phyloP scores from a whole-genome alignment of 2,113 vertebrate genomes.

The Myxocyprinus asiaticus region DNA sequence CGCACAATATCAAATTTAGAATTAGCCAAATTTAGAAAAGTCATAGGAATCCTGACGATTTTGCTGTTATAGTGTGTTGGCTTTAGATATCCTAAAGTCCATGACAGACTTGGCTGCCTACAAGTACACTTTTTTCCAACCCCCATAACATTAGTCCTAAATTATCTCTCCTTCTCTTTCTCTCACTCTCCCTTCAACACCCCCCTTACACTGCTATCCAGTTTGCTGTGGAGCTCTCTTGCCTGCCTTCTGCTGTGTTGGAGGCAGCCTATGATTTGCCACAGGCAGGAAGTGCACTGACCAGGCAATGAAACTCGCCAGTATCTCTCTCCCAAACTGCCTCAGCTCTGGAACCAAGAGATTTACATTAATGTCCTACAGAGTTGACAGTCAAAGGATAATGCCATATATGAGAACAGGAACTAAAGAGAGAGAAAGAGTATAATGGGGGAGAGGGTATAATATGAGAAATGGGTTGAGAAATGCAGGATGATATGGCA shows the following conservation, averaged over 20 bases:
- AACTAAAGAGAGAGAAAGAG: not conserved
- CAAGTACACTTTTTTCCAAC: slow-evolving; percentile 39
- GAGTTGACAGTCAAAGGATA: slow-evolving; percentile 15
- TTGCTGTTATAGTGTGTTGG: not conserved
- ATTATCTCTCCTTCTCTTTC: not conserved
- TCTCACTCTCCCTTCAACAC: not conserved
- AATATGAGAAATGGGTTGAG: not conserved
- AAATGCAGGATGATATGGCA: not conserved
- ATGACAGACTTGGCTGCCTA: slow-evolving; percentile 42
- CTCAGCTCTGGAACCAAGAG: slow-evolving; percentile 10
- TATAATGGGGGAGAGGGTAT: not conserved
- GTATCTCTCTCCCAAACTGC: slow-evolving; percentile 24
- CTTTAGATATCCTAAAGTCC: slow-evolving; percentile 39
- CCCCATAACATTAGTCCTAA: slow-evolving; percentile 28
- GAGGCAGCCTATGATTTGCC: slow-evolving; percentile 47
- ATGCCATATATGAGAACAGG: slow-evolving; percentile 4
- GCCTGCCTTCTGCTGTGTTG: slow-evolving; percentile 39
- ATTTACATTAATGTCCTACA: slow-evolving; percentile 30
- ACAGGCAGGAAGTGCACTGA: slow-evolving; percentile 35
- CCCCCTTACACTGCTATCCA: not conserved
- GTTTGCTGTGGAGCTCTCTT: slow-evolving; percentile 35
- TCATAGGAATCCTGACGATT: no score
- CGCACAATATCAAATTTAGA: no score
- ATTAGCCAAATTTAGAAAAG: no score
- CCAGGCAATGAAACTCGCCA: slow-evolving; percentile 32